Evolutionary conservation across 2,113 vertebrate genomes (phyloP).

Genomic region (Aspiorhynchus laticeps): DNA sequence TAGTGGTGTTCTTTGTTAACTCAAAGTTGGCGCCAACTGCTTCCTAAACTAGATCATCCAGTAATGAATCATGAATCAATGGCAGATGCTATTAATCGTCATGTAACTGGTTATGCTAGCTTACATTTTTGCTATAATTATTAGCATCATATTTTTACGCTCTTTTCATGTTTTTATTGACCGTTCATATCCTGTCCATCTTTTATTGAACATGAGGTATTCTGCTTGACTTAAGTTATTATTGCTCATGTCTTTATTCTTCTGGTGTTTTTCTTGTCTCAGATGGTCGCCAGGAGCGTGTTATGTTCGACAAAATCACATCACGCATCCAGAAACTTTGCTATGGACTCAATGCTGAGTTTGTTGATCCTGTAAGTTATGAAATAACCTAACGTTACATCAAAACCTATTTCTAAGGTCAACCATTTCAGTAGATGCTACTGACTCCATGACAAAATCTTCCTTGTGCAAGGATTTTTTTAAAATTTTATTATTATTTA

Average conservation of each 20-base stretch:
- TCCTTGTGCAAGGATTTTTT: too few species aligned
- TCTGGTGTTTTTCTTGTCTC: neutral
- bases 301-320: slow-evolving; percentile 98
- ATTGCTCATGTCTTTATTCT: neutral
- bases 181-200: neutral
- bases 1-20: slow-evolving; percentile 22
- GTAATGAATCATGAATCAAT: too few species aligned
- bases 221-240: neutral
- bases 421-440: neutral
- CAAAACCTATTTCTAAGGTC: neutral
- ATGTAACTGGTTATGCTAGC: neutral
- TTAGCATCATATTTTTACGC: neutral
- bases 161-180: neutral
- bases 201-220: neutral
- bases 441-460: neutral
- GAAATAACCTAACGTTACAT: neutral
- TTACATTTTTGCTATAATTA: neutral
- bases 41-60: neutral
- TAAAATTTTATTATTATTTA: too few species aligned
- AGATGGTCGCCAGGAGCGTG: slow-evolving; percentile 92
- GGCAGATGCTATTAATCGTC: neutral
- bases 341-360: slow-evolving; percentile 93
- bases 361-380: slow-evolving; percentile 91
- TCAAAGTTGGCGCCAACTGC: slow-evolving; percentile 28
- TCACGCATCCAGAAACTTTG: slow-evolving; percentile 97